A percentile compares a stretch with the other conserved stretches of the same genome.
phyloP scores from a whole-genome alignment of 1,140 invertebrate genomes.

The Eriosoma lanigerum region DNA sequence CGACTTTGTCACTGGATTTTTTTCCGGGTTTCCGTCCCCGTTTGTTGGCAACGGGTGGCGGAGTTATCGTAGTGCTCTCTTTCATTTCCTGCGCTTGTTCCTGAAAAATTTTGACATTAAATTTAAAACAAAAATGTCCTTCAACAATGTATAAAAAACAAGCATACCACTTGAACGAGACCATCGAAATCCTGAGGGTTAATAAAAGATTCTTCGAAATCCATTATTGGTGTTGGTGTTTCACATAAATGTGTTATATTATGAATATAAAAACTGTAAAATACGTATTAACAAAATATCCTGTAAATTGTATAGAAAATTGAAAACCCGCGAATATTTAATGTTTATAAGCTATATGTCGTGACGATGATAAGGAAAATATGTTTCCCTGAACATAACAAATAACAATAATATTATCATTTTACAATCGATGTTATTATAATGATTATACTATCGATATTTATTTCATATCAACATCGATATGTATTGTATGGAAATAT shows the following conservation, averaged over 20 bases:
- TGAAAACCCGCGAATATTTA: not conserved
- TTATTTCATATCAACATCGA: not conserved
- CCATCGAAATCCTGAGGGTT: constrained; percentile 53
- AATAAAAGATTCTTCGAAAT: constrained; percentile 55
- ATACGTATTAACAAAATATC: not conserved
- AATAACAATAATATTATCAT: not conserved
- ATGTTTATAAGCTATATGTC: constrained; percentile 21
- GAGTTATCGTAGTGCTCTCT: constrained; percentile 64
- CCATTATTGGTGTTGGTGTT: constrained; percentile 34
- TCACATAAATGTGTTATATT: not conserved
- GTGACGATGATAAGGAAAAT: constrained; percentile 7
- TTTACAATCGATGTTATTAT: not conserved
- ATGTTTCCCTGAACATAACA: not conserved
- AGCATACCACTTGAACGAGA: constrained; percentile 47
- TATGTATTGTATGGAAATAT: no score
- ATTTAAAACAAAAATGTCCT: not conserved
- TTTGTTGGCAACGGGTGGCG: constrained; percentile 59
- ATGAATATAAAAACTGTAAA: not conserved
- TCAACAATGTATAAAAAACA: not conserved
- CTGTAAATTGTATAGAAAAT: not conserved
- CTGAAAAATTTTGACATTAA: constrained; percentile 18
- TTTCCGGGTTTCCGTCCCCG: constrained; percentile 85
- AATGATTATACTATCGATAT: not conserved
- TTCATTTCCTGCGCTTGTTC: constrained; percentile 63
- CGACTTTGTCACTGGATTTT: constrained; percentile 84